Evolutionary conservation across 2,888 invertebrate genomes (phyloP).

Genomic region (Caenorhabditis afra): DNA sequence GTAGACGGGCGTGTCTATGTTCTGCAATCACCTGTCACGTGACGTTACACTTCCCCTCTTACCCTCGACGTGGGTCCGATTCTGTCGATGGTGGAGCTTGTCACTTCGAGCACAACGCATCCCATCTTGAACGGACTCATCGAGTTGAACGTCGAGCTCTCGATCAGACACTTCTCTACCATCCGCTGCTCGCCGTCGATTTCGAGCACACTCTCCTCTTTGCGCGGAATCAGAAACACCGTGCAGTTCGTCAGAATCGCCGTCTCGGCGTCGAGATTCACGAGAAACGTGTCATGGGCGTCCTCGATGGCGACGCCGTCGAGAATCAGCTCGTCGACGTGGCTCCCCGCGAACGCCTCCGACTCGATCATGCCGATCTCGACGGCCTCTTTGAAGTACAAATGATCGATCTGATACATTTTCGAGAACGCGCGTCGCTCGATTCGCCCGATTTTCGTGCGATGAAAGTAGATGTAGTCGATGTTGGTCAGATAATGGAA

Average conservation of each 20-base stretch:
- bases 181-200: conserved; percentile 17
- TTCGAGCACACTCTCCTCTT: conserved; percentile 11
- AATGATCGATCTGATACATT: conserved; percentile 59
- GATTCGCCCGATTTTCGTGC: conserved; percentile 58
- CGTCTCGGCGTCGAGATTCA: conserved; percentile 34
- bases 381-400: conserved; percentile 53
- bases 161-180: conserved; percentile 12
- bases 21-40: background rate
- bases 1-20: conserved; percentile 17
- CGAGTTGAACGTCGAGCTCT: conserved; percentile 19
- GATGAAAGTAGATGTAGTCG: conserved; percentile 75
- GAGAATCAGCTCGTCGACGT: conserved; percentile 46
- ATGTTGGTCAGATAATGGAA: conserved; percentile 72
- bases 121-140: conserved; percentile 44
- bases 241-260: conserved; percentile 32
- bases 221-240: conserved; percentile 20
- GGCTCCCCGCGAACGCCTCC: conserved; percentile 44
- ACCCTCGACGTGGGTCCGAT: conserved; percentile 42
- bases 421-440: conserved; percentile 60
- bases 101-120: conserved; percentile 36
- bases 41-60: background rate
- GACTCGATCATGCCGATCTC: conserved; percentile 46
- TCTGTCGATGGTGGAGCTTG: conserved; percentile 30
- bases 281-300: conserved; percentile 37
- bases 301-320: conserved; percentile 20